phyloP scores from a whole-genome alignment of 2,888 invertebrate species.

The Drosophila phalerata region DNA sequence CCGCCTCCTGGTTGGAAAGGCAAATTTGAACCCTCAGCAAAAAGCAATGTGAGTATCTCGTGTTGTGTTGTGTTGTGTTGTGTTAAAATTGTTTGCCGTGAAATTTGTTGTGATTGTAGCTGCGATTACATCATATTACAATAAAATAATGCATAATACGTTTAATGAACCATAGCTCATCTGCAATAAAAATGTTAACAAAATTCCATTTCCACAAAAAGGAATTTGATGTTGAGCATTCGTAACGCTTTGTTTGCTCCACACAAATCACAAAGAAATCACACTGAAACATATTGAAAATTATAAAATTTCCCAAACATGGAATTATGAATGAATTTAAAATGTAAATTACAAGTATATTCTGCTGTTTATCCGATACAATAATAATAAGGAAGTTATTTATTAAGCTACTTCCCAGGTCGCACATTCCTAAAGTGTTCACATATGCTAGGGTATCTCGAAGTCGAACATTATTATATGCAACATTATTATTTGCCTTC shows the following conservation, averaged over 20 bases:
- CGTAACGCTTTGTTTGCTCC: conserved; percentile 45
- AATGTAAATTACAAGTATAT: not conserved
- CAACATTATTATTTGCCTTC: not conserved
- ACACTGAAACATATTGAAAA: conserved; percentile 10
- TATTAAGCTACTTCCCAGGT: no score
- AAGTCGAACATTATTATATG: not conserved
- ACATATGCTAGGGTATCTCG: conserved; percentile 1
- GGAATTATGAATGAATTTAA: not conserved
- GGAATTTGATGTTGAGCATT: conserved; percentile 68
- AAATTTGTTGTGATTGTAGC: conserved; percentile 80
- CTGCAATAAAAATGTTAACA: conserved; percentile 54
- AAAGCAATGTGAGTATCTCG: conserved; percentile 4
- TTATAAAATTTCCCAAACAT: not conserved
- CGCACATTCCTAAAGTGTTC: not conserved
- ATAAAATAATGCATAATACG: conserved; percentile 39
- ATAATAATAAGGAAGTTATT: no score
- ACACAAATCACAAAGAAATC: conserved; percentile 10
- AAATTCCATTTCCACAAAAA: conserved; percentile 62
- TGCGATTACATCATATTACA: conserved; percentile 63
- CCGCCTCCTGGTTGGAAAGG: conserved; percentile 28
- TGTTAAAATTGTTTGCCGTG: conserved; percentile 71
- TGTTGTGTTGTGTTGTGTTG: conserved; percentile 52
- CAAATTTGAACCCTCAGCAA: conserved; percentile 56
- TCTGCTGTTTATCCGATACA: not conserved
- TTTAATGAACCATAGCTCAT: conserved; percentile 65